Percentiles rank a stretch among this genome's conserved stretches.
phyloP scores from a whole-genome alignment of 2,888 invertebrate genomes.

The Eupithecia insigniata region DNA sequence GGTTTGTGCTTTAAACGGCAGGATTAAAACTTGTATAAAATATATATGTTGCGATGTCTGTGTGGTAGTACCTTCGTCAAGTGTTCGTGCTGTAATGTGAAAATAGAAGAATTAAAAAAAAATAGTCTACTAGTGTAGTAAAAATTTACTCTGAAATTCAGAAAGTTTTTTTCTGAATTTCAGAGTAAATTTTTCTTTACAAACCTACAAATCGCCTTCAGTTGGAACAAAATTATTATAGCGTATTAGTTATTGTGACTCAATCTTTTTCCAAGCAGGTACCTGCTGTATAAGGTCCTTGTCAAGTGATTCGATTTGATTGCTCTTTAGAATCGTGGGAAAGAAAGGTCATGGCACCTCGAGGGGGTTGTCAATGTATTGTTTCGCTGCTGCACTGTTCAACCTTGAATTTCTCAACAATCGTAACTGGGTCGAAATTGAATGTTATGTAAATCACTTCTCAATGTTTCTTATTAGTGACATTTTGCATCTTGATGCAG shows the following conservation, averaged over 20 bases:
- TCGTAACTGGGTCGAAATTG: slow-evolving; percentile 62
- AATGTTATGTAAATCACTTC: slow-evolving; percentile 69
- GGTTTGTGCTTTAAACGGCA: slow-evolving; percentile 9
- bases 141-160: background rate
- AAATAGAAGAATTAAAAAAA: too few species aligned
- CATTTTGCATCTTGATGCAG: slow-evolving; percentile 71
- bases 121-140: background rate
- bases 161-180: too few species aligned
- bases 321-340: slow-evolving; percentile 50
- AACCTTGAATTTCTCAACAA: slow-evolving; percentile 72
- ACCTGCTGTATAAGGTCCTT: slow-evolving; percentile 31
- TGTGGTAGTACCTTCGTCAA: too few species aligned
- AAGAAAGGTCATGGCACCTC: slow-evolving; percentile 51
- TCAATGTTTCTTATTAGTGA: slow-evolving; percentile 54
- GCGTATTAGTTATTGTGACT: slow-evolving; percentile 20
- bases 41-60: too few species aligned
- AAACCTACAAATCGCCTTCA: background rate
- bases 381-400: slow-evolving; percentile 42
- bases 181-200: background rate
- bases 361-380: slow-evolving; percentile 53
- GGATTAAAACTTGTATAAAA: slow-evolving; percentile 12
- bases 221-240: background rate
- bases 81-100: too few species aligned
- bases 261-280: slow-evolving; percentile 25
- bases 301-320: slow-evolving; percentile 42